Percentiles rank a stretch among this genome's conserved stretches.
These are phyloP conservation scores for Phrynocephalus forsythii DNA, from an alignment of 2,797 vertebrate genomes.

Conservation along the genomic window DNA sequence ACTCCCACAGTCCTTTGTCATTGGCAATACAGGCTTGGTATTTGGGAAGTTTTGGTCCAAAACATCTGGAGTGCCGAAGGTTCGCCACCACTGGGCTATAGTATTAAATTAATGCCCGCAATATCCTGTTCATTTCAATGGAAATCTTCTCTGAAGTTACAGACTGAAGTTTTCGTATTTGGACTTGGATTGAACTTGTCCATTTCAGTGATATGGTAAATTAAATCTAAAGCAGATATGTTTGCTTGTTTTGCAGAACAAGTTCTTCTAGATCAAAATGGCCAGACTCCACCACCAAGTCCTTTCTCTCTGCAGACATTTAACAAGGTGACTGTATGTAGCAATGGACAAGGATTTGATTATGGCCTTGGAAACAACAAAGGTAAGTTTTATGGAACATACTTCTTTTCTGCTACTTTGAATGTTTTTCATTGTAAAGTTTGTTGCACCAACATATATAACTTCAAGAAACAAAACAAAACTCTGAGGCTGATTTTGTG, in stretches of 20 bases:
- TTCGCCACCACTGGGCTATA: neutral
- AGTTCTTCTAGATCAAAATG: conserved; percentile 89
- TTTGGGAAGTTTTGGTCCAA: no score
- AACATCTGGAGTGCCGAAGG: no score
- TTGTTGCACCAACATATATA: neutral
- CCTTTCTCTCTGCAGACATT: conserved; percentile 97
- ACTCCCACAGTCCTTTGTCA: no score
- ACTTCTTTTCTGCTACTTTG: conserved; percentile 30
- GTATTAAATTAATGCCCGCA: neutral
- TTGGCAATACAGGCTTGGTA: no score
- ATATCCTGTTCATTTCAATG: neutral
- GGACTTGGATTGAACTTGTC: conserved; percentile 1
- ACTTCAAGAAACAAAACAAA: neutral
- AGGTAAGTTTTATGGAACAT: conserved; percentile 80
- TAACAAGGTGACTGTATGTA: conserved; percentile 87
- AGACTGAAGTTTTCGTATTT: neutral
- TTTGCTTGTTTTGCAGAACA: conserved; percentile 83
- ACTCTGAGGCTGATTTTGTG: neutral
- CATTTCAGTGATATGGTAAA: neutral
- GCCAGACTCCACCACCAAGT: conserved; percentile 96
- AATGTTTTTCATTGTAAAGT: neutral
- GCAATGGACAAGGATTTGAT: conserved; percentile 95
- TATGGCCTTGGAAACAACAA: conserved; percentile 97
- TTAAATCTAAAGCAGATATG: conserved; percentile 63
- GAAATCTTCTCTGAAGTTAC: neutral